These are phyloP conservation scores for Plagiodera versicolora DNA, from an alignment of 2,888 invertebrate genomes.

Conservation along the genomic window DNA sequence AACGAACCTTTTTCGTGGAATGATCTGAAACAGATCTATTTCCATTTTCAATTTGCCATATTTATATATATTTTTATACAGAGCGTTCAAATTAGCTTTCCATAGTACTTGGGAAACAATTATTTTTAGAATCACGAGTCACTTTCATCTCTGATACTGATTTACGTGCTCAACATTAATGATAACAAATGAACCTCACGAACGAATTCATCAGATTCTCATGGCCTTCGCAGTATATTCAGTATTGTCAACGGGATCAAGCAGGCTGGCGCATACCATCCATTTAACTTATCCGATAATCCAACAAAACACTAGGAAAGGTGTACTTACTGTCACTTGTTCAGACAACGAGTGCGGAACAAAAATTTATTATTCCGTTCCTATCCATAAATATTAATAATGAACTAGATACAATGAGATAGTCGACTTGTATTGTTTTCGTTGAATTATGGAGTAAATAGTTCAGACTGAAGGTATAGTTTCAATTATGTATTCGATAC, in stretches of 20 bases:
- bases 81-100: too few species aligned
- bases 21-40: too few species aligned
- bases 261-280: not conserved
- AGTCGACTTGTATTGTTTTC: conserved; percentile 15
- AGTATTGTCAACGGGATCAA: not conserved
- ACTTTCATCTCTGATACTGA: not conserved
- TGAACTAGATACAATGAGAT: not conserved
- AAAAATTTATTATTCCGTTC: conserved; percentile 12
- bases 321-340: conserved; percentile 9
- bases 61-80: too few species aligned
- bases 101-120: too few species aligned
- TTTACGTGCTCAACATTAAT: not conserved
- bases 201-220: not conserved
- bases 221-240: not conserved
- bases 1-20: too few species aligned
- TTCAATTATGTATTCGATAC: too few species aligned
- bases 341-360: not conserved
- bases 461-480: too few species aligned
- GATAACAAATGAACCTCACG: not conserved
- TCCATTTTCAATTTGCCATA: too few species aligned
- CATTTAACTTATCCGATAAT: conserved; percentile 2
- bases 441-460: conserved; percentile 21
- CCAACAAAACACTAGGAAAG: conserved; percentile 11
- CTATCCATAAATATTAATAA: conserved; percentile 10
- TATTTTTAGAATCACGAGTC: too few species aligned